phyloP scores from a whole-genome alignment of 2,888 invertebrate genomes.

The Bellardia pandia region DNA sequence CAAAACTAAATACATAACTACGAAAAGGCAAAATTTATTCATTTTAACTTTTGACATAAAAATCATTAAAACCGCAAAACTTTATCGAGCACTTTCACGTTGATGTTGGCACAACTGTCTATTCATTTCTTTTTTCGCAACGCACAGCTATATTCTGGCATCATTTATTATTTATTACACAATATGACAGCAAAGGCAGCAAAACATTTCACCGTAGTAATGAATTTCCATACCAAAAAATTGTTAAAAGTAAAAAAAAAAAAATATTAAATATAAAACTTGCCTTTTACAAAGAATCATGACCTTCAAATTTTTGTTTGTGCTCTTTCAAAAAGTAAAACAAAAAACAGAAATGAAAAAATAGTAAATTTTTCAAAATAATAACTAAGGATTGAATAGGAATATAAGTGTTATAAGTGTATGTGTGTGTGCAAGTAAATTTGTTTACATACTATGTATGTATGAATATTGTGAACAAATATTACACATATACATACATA shows the following conservation, averaged over 20 bases:
- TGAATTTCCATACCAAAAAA: conserved; percentile 33
- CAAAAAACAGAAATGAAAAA: neutral
- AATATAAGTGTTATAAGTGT: neutral
- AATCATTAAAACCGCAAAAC: conserved; percentile 47
- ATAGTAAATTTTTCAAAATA: neutral
- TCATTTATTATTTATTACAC: conserved; percentile 57
- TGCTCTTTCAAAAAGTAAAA: neutral
- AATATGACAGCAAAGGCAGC: conserved; percentile 9
- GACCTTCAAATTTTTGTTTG: conserved; percentile 26
- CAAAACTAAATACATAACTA: neutral
- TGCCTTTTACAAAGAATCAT: conserved; percentile 8
- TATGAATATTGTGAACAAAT: neutral
- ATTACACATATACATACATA: neutral
- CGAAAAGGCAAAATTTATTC: conserved; percentile 1
- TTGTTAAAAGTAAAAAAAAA: conserved; percentile 18
- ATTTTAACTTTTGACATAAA: conserved; percentile 47
- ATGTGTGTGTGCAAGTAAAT: neutral
- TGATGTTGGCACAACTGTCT: conserved; percentile 34
- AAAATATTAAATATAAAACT: conserved; percentile 9
- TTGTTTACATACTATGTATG: neutral
- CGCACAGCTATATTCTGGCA: neutral
- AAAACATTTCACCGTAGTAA: neutral
- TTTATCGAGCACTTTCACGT: conserved; percentile 42
- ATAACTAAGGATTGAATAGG: neutral
- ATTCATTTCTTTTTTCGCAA: neutral